phyloP scores from a whole-genome alignment of 2,113 vertebrate species.

The Amblyornis subalaris region DNA sequence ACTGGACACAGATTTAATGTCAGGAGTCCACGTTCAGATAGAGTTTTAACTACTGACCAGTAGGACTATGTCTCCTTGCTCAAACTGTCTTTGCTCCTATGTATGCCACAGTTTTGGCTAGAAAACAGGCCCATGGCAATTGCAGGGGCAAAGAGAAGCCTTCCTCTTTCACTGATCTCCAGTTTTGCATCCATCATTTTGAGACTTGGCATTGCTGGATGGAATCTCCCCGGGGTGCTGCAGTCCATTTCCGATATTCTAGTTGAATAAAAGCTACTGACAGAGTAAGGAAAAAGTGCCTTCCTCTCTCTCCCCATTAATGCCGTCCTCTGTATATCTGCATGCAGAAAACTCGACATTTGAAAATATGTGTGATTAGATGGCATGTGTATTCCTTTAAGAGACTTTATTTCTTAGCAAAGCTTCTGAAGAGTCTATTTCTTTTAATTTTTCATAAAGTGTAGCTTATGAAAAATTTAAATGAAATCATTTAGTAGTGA shows the following conservation, averaged over 20 bases:
- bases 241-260: background rate
- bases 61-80: background rate
- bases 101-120: background rate
- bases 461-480: slow-evolving; percentile 66
- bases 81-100: background rate
- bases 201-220: accelerated
- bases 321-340: background rate
- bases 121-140: accelerated
- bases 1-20: background rate
- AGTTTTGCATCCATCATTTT: accelerated
- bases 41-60: background rate
- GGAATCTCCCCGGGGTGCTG: background rate
- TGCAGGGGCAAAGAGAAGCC: accelerated
- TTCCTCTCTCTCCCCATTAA: background rate
- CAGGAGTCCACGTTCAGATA: background rate
- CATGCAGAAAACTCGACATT: background rate
- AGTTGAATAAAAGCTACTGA: background rate
- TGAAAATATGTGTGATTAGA: background rate
- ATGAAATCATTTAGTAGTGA: slow-evolving; percentile 68
- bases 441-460: slow-evolving; percentile 70
- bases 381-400: slow-evolving; percentile 29
- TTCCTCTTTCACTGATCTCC: background rate
- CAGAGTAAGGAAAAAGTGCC: background rate
- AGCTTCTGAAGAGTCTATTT: slow-evolving; percentile 54
- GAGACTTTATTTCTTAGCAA: slow-evolving; percentile 30